Evolutionary conservation across 2,113 vertebrate genomes (phyloP).

Genomic region (Sakesphorus luctuosus): DNA sequence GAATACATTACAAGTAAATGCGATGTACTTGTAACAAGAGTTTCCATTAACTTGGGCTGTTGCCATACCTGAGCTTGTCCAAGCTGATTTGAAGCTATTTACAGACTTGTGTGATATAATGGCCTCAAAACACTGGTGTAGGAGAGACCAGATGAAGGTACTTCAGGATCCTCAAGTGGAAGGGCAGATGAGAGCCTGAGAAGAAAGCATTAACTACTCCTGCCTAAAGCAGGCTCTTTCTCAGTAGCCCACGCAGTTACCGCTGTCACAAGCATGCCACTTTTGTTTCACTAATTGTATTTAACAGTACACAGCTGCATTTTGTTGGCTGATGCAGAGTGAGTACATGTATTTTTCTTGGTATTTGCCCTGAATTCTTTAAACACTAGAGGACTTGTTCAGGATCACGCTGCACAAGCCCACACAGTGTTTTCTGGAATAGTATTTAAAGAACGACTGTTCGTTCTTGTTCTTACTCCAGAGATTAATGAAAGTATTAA

Average conservation of each 20-base stretch:
- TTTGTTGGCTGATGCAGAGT: conserved; percentile 21
- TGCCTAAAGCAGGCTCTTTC: neutral
- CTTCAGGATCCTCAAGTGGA: neutral
- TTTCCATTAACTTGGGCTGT: neutral
- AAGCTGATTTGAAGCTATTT: neutral
- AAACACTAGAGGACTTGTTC: conserved; percentile 61
- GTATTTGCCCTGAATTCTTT: conserved; percentile 63
- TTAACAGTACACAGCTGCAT: neutral
- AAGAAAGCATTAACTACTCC: neutral
- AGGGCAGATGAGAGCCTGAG: neutral
- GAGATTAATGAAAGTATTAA: conserved; percentile 55
- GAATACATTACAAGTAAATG: neutral
- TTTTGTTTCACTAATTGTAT: neutral
- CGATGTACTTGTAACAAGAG: too few species aligned
- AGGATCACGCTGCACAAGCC: conserved; percentile 8
- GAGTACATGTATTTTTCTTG: conserved; percentile 47
- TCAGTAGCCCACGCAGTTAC: neutral
- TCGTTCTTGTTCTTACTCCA: conserved; percentile 42
- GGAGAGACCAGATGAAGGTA: neutral
- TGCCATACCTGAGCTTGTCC: neutral
- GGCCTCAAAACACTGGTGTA: neutral
- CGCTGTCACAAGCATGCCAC: neutral
- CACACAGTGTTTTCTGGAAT: conserved; percentile 58
- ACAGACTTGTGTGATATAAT: neutral
- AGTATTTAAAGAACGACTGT: conserved; percentile 48